phyloP scores from a whole-genome alignment of 2,797 vertebrate genomes.

The Malacoraja senta region DNA sequence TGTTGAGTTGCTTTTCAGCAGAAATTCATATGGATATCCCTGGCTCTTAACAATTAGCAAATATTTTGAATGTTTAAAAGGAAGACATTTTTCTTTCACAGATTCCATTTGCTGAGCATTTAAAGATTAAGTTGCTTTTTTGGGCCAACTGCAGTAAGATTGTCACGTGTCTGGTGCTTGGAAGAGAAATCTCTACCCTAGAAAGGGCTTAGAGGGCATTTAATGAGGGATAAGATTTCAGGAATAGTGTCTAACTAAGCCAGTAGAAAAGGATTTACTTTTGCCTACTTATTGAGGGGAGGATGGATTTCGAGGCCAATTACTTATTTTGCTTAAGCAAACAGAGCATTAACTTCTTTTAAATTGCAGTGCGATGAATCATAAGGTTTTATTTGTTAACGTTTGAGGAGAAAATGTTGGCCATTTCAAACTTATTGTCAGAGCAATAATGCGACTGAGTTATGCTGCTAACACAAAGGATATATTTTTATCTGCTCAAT shows the following conservation, averaged over 20 bases:
- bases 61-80: background rate
- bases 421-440: no score
- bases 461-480: no score
- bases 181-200: slow-evolving; percentile 17
- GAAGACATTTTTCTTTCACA: background rate
- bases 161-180: background rate
- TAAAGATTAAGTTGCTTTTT: background rate
- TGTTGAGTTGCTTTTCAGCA: background rate
- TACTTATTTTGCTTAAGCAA: no score
- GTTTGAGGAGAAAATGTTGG: no score
- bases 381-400: no score
- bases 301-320: no score
- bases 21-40: background rate
- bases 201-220: slow-evolving; percentile 25
- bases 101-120: background rate
- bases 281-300: no score
- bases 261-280: background rate
- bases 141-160: background rate
- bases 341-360: no score
- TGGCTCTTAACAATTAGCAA: background rate
- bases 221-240: background rate
- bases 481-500: no score
- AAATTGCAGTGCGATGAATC: no score
- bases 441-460: no score
- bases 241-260: background rate